These are phyloP conservation scores for Margaritifera margaritifera DNA, from an alignment of 2,888 invertebrate genomes.

Conservation along the genomic window DNA sequence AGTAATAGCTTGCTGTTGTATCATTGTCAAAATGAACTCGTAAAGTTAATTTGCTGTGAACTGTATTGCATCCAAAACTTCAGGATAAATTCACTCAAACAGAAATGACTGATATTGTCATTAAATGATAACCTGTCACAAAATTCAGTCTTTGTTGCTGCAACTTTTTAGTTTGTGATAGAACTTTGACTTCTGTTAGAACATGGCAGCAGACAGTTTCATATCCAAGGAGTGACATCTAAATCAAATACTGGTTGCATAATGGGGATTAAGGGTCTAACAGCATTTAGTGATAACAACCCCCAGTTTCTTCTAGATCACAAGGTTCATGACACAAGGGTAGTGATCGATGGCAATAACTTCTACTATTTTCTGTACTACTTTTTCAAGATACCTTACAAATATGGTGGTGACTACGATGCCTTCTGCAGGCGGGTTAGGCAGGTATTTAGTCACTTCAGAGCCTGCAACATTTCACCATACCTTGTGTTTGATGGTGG, in stretches of 20 bases:
- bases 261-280: constrained; percentile 90
- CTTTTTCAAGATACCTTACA: constrained; percentile 38
- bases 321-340: constrained; percentile 50
- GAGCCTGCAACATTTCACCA: constrained; percentile 50
- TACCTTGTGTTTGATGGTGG: constrained; percentile 68
- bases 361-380: constrained; percentile 61
- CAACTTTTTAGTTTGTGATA: too few species aligned
- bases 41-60: too few species aligned
- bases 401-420: constrained; percentile 68
- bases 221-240: too few species aligned
- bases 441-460: constrained; percentile 2
- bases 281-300: constrained; percentile 75
- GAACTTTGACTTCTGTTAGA: too few species aligned
- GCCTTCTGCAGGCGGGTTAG: constrained; percentile 14
- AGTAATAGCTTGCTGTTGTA: too few species aligned
- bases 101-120: too few species aligned
- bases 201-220: too few species aligned
- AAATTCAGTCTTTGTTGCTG: too few species aligned
- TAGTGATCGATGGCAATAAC: constrained; percentile 68
- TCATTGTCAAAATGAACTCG: too few species aligned
- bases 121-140: too few species aligned
- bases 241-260: constrained; percentile 20
- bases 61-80: too few species aligned
- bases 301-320: constrained; percentile 71
- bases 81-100: too few species aligned